phyloP scores from a whole-genome alignment of 2,113 vertebrate genomes.

The Bubo bubo region DNA sequence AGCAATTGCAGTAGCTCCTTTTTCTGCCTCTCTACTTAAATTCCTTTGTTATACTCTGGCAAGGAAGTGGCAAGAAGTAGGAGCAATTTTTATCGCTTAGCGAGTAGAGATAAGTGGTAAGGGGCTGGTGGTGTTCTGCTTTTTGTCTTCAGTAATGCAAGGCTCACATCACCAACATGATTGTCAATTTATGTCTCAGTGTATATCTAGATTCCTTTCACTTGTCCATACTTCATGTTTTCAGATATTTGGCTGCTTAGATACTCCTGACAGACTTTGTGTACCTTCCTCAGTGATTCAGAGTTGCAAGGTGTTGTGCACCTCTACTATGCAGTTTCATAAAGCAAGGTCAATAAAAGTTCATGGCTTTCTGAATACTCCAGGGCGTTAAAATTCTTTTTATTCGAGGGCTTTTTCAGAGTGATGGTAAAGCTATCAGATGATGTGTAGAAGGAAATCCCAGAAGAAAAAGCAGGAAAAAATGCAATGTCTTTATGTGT shows the following conservation, averaged over 20 bases:
- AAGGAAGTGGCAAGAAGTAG: neutral
- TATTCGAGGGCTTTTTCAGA: neutral
- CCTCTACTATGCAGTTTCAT: neutral
- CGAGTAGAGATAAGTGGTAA: neutral
- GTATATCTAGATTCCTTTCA: neutral
- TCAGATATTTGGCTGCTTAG: neutral
- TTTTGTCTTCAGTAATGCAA: neutral
- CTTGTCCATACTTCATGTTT: neutral
- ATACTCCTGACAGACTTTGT: neutral
- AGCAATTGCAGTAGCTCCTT: neutral
- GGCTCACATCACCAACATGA: rapidly evolving
- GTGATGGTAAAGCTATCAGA: neutral
- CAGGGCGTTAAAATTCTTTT: neutral
- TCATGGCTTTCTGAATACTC: neutral
- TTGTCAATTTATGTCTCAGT: rapidly evolving
- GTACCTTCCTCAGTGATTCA: neutral
- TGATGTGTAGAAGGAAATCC: neutral
- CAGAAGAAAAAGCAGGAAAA: neutral
- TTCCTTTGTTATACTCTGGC: neutral
- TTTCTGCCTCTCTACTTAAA: neutral
- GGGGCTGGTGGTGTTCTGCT: neutral
- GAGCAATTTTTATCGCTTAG: neutral
- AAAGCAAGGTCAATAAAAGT: neutral
- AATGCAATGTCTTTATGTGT: neutral
- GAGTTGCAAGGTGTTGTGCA: neutral